Percentiles rank a stretch among this genome's conserved stretches.
These are phyloP conservation scores for Gibbula magus DNA, from an alignment of 2,888 invertebrate species.

Conservation along the genomic window DNA sequence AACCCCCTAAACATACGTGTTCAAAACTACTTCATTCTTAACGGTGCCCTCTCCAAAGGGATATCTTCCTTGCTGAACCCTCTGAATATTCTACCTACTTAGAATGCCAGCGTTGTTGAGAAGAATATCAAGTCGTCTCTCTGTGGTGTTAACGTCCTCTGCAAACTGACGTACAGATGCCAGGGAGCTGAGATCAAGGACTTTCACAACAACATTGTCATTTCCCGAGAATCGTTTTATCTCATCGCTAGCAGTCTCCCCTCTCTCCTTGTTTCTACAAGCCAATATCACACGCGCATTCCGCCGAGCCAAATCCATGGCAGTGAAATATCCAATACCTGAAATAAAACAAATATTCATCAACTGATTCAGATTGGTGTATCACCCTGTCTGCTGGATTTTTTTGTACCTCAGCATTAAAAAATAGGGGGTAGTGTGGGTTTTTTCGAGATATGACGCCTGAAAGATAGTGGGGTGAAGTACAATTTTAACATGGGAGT, in stretches of 20 bases:
- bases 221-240: conserved; percentile 72
- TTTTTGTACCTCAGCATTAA: too few relatives aligned
- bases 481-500: too few relatives aligned
- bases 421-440: too few relatives aligned
- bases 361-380: too few relatives aligned
- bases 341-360: conserved; percentile 22
- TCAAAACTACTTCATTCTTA: neutral
- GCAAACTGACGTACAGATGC: conserved; percentile 62
- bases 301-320: conserved; percentile 61
- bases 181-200: conserved; percentile 57
- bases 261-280: conserved; percentile 55
- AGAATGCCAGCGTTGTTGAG: conserved; percentile 68
- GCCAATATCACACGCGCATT: conserved; percentile 64
- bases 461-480: too few relatives aligned
- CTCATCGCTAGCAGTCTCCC: conserved; percentile 45
- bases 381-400: too few relatives aligned
- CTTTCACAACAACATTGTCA: conserved; percentile 49
- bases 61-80: neutral
- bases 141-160: conserved; percentile 46
- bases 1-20: too few relatives aligned
- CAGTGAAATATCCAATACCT: conserved; percentile 67
- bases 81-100: conserved; percentile 41
- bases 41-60: neutral
- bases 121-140: conserved; percentile 59
- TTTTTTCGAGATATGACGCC: too few relatives aligned